Evolutionary conservation across 2,113 vertebrate genomes (phyloP).

Genomic region (Rhinolophus ferrumequinum): DNA sequence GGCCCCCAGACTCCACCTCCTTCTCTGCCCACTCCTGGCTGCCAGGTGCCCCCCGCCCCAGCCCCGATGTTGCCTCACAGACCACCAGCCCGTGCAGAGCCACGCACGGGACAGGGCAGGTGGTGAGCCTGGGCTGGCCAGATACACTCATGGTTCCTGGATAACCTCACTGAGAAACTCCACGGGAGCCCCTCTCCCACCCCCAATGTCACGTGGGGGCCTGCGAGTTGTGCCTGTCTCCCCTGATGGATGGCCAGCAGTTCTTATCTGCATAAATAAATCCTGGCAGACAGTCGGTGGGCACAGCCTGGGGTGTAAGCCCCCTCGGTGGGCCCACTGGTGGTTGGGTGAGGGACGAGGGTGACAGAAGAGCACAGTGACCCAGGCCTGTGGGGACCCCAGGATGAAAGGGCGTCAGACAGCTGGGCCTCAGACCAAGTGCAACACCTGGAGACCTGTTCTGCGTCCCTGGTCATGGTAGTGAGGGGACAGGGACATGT

Average conservation of each 20-base stretch:
- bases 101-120: no score
- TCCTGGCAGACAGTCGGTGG: conserved; percentile 54
- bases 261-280: conserved; percentile 84
- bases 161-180: not conserved
- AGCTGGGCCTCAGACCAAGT: not conserved
- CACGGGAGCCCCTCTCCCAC: not conserved
- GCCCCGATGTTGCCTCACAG: not conserved
- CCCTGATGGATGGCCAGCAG: conserved; percentile 59
- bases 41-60: no score
- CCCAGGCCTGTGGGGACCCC: not conserved
- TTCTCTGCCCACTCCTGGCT: not conserved
- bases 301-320: not conserved
- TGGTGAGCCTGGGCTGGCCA: not conserved
- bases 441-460: not conserved
- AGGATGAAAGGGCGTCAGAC: not conserved
- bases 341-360: no score
- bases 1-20: no score
- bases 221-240: conserved; percentile 74
- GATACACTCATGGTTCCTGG: not conserved
- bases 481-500: not conserved
- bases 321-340: not conserved
- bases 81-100: not conserved
- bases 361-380: not conserved
- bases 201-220: conserved; percentile 43
- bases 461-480: not conserved